Evolutionary conservation across 2,113 vertebrate genomes (phyloP).

Genomic region (Manacus vitellinus): DNA sequence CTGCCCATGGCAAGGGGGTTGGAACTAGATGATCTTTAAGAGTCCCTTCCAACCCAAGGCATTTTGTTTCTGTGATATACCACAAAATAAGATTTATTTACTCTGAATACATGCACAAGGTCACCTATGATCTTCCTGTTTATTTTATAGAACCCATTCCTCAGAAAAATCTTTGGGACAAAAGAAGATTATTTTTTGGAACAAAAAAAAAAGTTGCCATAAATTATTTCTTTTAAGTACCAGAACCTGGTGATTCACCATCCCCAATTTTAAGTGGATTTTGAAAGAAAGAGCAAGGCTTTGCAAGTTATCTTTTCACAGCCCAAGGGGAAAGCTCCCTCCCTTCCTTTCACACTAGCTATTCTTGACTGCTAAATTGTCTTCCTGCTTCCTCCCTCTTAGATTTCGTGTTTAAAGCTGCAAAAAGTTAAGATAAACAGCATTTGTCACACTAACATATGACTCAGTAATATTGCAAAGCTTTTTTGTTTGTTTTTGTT

Average conservation of each 20-base stretch:
- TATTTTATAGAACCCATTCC: neutral
- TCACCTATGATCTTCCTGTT: neutral
- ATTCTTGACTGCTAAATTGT: slow-evolving; percentile 54
- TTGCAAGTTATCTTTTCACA: slow-evolving; percentile 33
- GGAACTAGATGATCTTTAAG: neutral
- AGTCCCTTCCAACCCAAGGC: neutral
- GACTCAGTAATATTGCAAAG: slow-evolving; percentile 10
- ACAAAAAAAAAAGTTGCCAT: neutral
- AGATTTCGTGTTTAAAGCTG: slow-evolving; percentile 45
- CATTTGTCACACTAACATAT: slow-evolving; percentile 39
- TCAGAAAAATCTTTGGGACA: neutral
- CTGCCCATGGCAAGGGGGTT: neutral
- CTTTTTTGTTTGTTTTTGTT: neutral
- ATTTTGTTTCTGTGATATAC: neutral
- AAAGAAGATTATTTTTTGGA: neutral
- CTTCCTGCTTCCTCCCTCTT: slow-evolving; percentile 61
- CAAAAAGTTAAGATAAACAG: slow-evolving; percentile 58
- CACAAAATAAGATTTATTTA: neutral
- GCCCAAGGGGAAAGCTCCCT: slow-evolving; percentile 43
- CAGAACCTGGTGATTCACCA: neutral
- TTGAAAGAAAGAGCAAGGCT: slow-evolving; percentile 17
- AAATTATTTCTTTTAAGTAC: neutral
- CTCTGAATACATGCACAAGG: neutral
- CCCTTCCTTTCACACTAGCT: slow-evolving; percentile 62
- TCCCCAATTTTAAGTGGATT: neutral